Evolutionary conservation across 2,113 vertebrate genomes (phyloP).

Genomic region (Plestiodon gilberti): DNA sequence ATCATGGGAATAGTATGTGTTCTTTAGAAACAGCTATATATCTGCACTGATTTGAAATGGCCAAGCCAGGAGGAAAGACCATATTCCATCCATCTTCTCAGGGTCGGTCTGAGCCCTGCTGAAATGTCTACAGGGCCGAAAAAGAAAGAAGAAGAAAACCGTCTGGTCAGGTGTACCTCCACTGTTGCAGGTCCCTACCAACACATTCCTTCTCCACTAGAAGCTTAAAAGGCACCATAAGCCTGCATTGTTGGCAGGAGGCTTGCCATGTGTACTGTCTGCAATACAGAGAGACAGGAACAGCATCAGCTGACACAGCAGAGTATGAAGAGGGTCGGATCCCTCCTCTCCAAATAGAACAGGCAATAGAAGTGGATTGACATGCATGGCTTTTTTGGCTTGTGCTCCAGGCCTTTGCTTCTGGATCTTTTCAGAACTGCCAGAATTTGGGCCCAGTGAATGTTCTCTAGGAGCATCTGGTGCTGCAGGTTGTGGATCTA

Average conservation of each 20-base stretch:
- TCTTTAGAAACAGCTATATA: background rate
- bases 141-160: too few relatives aligned
- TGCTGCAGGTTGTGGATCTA: background rate
- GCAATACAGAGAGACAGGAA: too few relatives aligned
- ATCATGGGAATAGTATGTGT: background rate
- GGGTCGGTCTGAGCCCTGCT: background rate
- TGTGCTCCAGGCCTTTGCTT: background rate
- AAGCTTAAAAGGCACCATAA: background rate
- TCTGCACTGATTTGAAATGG: background rate
- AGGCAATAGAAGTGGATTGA: background rate
- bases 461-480: background rate
- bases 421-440: background rate
- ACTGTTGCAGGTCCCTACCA: background rate
- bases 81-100: background rate
- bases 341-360: background rate
- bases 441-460: background rate
- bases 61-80: background rate
- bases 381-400: background rate
- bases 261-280: background rate
- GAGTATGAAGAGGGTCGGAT: background rate
- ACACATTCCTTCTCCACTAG: background rate
- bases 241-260: background rate
- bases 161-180: too few relatives aligned
- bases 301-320: background rate
- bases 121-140: background rate